Base-by-base conservation (phyloP, 1,140 invertebrate genomes). In the Sminthurinus signatus region DNA sequence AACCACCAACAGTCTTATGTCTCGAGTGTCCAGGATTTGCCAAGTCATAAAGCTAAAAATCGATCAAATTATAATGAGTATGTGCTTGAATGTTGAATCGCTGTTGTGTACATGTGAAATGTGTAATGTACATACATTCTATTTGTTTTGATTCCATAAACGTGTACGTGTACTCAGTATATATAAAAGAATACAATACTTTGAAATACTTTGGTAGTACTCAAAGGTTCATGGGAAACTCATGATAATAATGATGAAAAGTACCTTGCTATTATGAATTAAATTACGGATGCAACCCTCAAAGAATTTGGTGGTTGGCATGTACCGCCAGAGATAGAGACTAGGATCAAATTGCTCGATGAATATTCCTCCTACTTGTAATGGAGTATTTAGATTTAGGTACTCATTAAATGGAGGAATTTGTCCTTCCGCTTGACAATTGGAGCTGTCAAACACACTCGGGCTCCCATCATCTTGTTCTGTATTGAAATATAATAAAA, bases 321-420 rank as follows among this genome's bases (percentile, higher is more conserved):
- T 88, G 71, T 87, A 87, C 70, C 87, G 86, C 88, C 87, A 92
- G 68, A 87, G 85, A 74, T 91, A 94, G 57, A 88, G 84, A 12
- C 85, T 85, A 0, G 88, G 88, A 71, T 93, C 90, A 67, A 90
- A 89, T 68, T 88, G 86, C 72, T 91, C 88, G 19, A 91, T 85
- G 73, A 90, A 88, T 2, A 92, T 77, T 1, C 95, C 95, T 39
- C 94, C 94, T 50, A 98, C 82, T 80, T 98, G 93, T 27, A 98
- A 79, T 0, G 94, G 92, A 0, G 91, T 86, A 78, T 97, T 96
- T 0, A 98, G 92, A 79, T 98, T 98, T 2, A 98, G 80, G 74
- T 94, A 97, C 76, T 96, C 92, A 76, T 95, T 96, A 77, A 96
- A 96, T 1, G 93, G 91, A 15, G 91, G 91, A 67, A 97, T 91